Conservation (phyloP, 2,113 vertebrate species). For the Melanerpes formicivorus region DNA sequence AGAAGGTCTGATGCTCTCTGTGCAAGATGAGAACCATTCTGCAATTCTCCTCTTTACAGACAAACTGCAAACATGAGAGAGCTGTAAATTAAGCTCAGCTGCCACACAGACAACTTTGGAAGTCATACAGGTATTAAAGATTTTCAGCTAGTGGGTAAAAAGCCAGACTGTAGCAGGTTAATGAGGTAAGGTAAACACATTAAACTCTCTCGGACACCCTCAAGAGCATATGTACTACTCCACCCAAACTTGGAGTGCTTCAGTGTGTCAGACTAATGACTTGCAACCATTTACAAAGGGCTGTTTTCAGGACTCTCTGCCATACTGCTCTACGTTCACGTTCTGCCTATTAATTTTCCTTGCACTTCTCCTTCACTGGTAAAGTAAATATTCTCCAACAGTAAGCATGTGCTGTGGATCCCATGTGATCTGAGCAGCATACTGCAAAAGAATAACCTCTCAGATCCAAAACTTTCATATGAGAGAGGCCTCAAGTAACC, state of each 20-base stretch:
- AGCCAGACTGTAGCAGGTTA: not conserved
- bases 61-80: conserved; percentile 1
- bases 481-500: not conserved
- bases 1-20: not conserved
- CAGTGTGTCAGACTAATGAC: not conserved
- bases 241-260: not conserved
- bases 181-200: not conserved
- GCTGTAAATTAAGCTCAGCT: not conserved
- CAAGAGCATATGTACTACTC: not conserved
- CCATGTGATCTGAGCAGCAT: not conserved
- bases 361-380: not conserved
- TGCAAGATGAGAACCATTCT: not conserved
- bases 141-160: not conserved
- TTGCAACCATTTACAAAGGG: not conserved
- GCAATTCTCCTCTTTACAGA: not conserved
- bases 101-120: not conserved
- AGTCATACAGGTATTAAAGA: not conserved
- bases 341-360: not conserved
- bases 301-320: not conserved
- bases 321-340: not conserved
- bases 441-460: not conserved
- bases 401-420: fast-evolving
- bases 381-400: conserved; percentile 15
- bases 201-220: not conserved
- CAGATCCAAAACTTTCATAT: not conserved